Percentiles rank a stretch among this genome's conserved stretches.
Evolutionary conservation across 2,113 vertebrate genomes (phyloP).

Genomic region (Acanthisitta chloris): DNA sequence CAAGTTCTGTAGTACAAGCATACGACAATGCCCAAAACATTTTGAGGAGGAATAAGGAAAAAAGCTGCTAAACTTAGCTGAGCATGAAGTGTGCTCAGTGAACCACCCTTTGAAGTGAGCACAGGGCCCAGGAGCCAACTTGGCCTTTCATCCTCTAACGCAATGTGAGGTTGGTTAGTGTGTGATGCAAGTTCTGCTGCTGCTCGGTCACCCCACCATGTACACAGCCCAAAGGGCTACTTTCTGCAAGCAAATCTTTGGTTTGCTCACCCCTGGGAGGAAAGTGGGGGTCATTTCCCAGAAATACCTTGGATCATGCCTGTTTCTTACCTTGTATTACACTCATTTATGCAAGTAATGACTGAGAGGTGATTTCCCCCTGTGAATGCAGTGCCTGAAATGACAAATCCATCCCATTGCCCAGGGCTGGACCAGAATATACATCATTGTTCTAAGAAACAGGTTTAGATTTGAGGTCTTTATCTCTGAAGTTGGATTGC

Average conservation of each 20-base stretch:
- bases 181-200: not conserved
- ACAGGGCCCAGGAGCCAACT: not conserved
- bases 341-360: not conserved
- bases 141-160: not conserved
- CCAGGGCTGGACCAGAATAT: not conserved
- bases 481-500: not conserved
- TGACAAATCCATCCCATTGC: not conserved
- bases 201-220: not conserved
- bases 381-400: not conserved
- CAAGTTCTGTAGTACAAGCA: not conserved
- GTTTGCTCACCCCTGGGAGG: not conserved
- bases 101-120: not conserved
- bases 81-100: not conserved
- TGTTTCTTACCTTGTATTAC: not conserved
- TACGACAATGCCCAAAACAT: conserved; percentile 10
- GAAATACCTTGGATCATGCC: not conserved
- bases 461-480: not conserved
- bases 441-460: not conserved
- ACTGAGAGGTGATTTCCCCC: not conserved
- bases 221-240: not conserved
- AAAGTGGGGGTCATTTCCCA: not conserved
- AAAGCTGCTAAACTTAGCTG: conserved; percentile 2
- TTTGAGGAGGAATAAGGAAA: not conserved
- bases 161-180: not conserved
- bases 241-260: not conserved